Conservation (phyloP, 2,113 vertebrate species). For the Conger conger region DNA sequence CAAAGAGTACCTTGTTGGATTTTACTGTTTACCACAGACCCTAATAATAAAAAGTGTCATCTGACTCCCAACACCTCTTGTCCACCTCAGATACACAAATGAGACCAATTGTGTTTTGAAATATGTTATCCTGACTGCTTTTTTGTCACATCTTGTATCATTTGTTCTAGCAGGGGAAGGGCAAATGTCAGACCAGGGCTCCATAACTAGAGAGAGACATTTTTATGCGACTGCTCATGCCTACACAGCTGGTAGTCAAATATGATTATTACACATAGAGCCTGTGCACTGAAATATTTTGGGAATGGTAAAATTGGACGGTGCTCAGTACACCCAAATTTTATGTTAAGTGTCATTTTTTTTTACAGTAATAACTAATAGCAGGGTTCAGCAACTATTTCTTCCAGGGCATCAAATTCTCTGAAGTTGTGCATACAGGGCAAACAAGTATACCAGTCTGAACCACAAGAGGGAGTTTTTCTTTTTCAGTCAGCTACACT, state of each 20-base stretch:
- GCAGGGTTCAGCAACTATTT: background rate
- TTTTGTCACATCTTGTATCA: too few species aligned
- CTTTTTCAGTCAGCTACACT: background rate
- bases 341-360: too few species aligned
- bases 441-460: background rate
- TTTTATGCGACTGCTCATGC: background rate
- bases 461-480: conserved; percentile 1
- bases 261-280: background rate
- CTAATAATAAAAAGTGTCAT: too few species aligned
- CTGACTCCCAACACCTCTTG: background rate
- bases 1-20: too few species aligned
- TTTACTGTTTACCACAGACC: too few species aligned
- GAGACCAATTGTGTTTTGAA: too few species aligned
- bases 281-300: background rate
- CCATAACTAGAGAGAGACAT: background rate
- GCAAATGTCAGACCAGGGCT: background rate
- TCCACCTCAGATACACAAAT: background rate
- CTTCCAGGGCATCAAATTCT: conserved; percentile 11
- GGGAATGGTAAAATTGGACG: too few species aligned
- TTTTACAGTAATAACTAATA: background rate
- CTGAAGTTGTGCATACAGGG: background rate
- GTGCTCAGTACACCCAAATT: too few species aligned
- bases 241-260: background rate
- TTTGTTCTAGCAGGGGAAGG: too few species aligned
- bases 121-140: too few species aligned